Percentiles rank a stretch among this genome's conserved stretches.
Conservation (phyloP, 1,140 invertebrate species). For the Aculops lycopersici region DNA sequence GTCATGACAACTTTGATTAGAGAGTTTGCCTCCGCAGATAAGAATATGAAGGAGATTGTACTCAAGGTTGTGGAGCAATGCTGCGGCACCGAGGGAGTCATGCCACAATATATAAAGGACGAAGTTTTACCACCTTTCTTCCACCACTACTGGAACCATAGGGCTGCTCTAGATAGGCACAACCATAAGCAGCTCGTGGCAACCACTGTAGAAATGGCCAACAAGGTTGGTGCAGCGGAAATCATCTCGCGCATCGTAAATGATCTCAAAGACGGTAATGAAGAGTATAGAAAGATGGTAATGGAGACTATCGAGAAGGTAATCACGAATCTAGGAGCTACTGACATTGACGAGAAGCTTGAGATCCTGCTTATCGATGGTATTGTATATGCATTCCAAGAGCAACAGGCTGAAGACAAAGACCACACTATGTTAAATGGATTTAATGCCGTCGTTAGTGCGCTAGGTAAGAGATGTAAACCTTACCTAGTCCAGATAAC, state of each 20-base stretch:
- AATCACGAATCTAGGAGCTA: conserved; percentile 80
- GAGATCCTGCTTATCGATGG: conserved; percentile 98
- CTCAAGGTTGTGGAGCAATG: conserved; percentile 99
- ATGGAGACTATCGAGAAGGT: conserved; percentile 99
- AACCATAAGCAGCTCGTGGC: conserved; percentile 95
- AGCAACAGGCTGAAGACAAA: conserved; percentile 96
- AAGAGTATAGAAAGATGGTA: conserved; percentile 98
- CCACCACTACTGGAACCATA: conserved; percentile 98
- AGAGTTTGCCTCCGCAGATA: conserved; percentile 96
- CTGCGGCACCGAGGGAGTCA: conserved; percentile 97
- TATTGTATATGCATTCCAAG: conserved; percentile 95
- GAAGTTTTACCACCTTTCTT: conserved; percentile 97
- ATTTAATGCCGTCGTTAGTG: conserved; percentile 93
- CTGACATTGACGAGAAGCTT: conserved; percentile 79
- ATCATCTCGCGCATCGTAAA: conserved; percentile 95
- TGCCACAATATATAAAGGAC: conserved; percentile 92
- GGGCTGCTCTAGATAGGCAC: conserved; percentile 86
- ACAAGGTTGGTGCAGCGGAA: conserved; percentile 92
- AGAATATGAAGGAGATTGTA: conserved; percentile 99
- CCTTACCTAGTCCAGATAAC: conserved; percentile 96
- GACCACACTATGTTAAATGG: conserved; percentile 99
- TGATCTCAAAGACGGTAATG: conserved; percentile 96
- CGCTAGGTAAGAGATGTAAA: conserved; percentile 81
- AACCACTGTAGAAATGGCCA: conserved; percentile 97
- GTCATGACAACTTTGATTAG: conserved; percentile 97